Base-by-base conservation (phyloP, 1,140 invertebrate species). In the Dufourea novaeangliae region DNA sequence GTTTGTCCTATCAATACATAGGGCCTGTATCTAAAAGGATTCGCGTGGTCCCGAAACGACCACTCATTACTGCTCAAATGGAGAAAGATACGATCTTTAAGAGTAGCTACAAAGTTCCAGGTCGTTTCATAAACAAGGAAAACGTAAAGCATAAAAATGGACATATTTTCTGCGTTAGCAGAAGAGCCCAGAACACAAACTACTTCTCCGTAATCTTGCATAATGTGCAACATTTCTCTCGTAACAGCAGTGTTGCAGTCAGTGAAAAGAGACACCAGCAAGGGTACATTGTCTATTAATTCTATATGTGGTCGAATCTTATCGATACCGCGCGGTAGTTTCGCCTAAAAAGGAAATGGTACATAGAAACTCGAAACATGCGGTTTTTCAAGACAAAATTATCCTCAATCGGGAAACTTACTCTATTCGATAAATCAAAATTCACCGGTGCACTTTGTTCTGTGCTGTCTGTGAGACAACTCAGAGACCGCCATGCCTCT, bases 301-400 rank as follows among this genome's bases (percentile, higher is more conserved):
- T 98, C 96, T 71, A 99, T 95, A 91, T 99, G 98, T 0, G 98
- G 98, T 29, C 98, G 94, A 79, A 99, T 99, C 91, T 99, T 98
- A 86, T 99, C 97, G 80, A 99, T 99, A 39, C 98, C 98, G 66
- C 97, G 94, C 0, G 98, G 98, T 70, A 99, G 92, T 93, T 99
- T 98, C 1, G 98, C 97, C 94, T 97, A 83, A 1, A 34, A 22
- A 39, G 12, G 20, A 14, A 10, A 52, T 61, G 20, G 12, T 46
- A 64, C n/a, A 22, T 29, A 10, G 1, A 56, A 52, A 1, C 25
- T 22, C 37, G n/a, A 50, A 56, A 62, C 27, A 14, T 37, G 8
- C 22, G 7, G 2, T 56, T 56, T 57, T 2, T 46, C 8, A 27
- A 3, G 8, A n/a, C 1, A 39, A 25, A 73, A 20, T 44, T 20